Evolutionary conservation across 1,140 invertebrate species (phyloP).

Genomic region (Tetramorium alpestre): DNA sequence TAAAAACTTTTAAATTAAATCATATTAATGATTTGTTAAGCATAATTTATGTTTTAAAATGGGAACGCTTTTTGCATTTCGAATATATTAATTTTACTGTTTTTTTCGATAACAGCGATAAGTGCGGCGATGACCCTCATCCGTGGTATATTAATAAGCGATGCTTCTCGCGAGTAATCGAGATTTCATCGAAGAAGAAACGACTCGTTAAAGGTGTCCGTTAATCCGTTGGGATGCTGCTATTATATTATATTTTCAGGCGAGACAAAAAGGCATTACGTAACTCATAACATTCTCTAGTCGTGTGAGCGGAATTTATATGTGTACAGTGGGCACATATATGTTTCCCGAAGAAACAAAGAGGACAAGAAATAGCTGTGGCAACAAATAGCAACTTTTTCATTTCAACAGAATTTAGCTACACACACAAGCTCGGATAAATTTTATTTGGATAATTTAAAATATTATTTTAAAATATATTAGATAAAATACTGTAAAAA

Average conservation of each 20-base stretch:
- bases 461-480: not conserved
- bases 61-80: not conserved
- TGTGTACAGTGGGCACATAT: not conserved
- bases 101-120: not conserved
- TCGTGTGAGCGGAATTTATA: not conserved
- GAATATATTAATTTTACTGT: not conserved
- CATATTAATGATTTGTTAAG: not conserved
- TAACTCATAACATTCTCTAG: slow-evolving; percentile 6
- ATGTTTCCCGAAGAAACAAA: not conserved
- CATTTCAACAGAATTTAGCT: not conserved
- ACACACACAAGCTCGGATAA: not conserved
- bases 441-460: no score
- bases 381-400: not conserved
- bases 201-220: slow-evolving; percentile 39
- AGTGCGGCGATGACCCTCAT: slow-evolving; percentile 22
- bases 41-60: not conserved
- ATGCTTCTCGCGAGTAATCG: slow-evolving; percentile 38
- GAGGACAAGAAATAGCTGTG: not conserved
- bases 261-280: slow-evolving; percentile 19
- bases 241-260: slow-evolving; percentile 7
- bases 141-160: slow-evolving; percentile 31
- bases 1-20: not conserved
- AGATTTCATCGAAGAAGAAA: slow-evolving; percentile 43
- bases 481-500: not conserved
- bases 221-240: slow-evolving; percentile 2